Evolutionary conservation across 2,797 vertebrate species (phyloP).

Genomic region (Pygocentrus nattereri): DNA sequence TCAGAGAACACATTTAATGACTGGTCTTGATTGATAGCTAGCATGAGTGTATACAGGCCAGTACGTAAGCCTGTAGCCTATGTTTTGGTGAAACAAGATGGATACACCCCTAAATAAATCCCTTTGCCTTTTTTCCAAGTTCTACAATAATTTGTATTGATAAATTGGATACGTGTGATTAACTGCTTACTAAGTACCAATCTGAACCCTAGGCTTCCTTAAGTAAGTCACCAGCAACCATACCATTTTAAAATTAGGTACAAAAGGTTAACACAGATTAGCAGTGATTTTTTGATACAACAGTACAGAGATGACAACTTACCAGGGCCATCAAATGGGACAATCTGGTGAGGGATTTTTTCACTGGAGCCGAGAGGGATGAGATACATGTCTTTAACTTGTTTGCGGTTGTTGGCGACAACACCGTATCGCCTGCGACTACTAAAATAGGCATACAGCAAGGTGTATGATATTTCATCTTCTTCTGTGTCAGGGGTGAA

Average conservation of each 20-base stretch:
- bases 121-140: too few species aligned
- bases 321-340: slow-evolving; percentile 99
- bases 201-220: background rate
- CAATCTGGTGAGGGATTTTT: slow-evolving; percentile 97
- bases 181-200: background rate
- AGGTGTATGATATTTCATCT: slow-evolving; percentile 96
- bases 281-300: background rate
- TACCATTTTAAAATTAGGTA: too few species aligned
- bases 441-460: slow-evolving; percentile 97
- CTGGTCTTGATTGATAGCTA: background rate
- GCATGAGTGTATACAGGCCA: background rate
- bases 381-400: slow-evolving; percentile 99
- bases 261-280: too few species aligned
- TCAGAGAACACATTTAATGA: slow-evolving; percentile 43
- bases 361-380: slow-evolving; percentile 93
- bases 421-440: slow-evolving; percentile 97
- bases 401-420: slow-evolving; percentile 96
- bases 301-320: slow-evolving; percentile 58
- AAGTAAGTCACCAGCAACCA: too few species aligned
- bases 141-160: background rate
- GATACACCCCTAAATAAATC: background rate
- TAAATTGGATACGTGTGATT: background rate
- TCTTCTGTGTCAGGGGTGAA: slow-evolving; percentile 97
- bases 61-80: background rate
- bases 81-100: background rate